Percentiles rank a stretch among this genome's conserved stretches.
phyloP scores from a whole-genome alignment of 2,113 vertebrate genomes.

The Sapajus apella region DNA sequence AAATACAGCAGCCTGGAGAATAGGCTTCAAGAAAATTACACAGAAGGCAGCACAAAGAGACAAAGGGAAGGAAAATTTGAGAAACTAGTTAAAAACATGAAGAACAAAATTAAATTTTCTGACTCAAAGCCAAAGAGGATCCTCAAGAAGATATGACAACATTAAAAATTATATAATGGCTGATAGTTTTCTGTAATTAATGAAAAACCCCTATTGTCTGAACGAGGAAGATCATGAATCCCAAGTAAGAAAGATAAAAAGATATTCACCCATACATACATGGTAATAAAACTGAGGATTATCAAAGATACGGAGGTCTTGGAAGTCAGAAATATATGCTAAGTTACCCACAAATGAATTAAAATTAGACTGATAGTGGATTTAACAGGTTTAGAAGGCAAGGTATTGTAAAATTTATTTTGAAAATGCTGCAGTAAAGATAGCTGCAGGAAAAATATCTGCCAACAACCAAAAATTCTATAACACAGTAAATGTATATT shows the following conservation, averaged over 20 bases:
- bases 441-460: neutral
- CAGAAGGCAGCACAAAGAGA: neutral
- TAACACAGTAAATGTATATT: neutral
- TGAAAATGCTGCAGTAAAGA: neutral
- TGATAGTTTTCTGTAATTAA: neutral
- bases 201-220: accelerated
- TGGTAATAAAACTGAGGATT: no score
- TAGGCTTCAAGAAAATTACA: neutral
- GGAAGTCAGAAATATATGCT: neutral
- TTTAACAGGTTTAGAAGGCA: neutral
- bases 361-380: neutral
- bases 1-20: neutral
- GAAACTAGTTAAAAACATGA: neutral
- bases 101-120: neutral
- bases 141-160: neutral
- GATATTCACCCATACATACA: neutral
- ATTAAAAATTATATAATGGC: neutral
- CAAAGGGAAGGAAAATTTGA: neutral
- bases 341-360: neutral
- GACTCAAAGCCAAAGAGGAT: neutral
- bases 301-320: neutral
- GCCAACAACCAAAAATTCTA: neutral
- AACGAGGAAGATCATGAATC: neutral
- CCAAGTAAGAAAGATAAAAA: neutral
- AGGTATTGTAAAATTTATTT: neutral